These are phyloP conservation scores for Parnassius smintheus DNA, from an alignment of 2,888 invertebrate species.

Conservation along the genomic window DNA sequence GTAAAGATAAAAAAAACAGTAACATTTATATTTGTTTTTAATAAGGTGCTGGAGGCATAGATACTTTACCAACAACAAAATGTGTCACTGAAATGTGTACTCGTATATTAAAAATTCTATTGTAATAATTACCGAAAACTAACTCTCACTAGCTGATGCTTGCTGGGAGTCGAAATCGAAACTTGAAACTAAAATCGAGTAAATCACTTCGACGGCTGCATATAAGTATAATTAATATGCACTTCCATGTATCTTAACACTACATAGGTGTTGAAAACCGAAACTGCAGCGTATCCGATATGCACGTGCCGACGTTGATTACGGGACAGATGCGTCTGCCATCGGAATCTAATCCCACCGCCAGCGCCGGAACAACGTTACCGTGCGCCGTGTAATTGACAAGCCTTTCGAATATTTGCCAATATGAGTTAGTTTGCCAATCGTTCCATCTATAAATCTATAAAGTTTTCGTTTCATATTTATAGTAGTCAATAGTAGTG, in stretches of 20 bases:
- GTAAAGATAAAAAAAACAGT: too few species aligned
- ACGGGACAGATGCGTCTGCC: slow-evolving; percentile 61
- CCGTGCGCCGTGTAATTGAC: slow-evolving; percentile 51
- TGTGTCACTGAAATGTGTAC: too few species aligned
- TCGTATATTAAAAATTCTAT: too few species aligned
- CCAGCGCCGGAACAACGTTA: slow-evolving; percentile 48
- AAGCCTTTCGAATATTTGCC: slow-evolving; percentile 48
- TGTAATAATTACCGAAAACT: too few species aligned
- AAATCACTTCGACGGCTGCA: too few species aligned
- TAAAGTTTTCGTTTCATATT: slow-evolving; percentile 5
- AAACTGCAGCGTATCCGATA: slow-evolving; percentile 39
- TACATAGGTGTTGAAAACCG: slow-evolving; percentile 48
- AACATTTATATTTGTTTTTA: too few species aligned
- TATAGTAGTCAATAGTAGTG: slow-evolving; percentile 13
- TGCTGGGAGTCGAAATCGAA: too few species aligned
- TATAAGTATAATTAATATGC: too few species aligned
- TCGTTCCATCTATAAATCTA: slow-evolving; percentile 20
- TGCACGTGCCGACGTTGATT: slow-evolving; percentile 60
- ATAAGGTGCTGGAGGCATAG: too few species aligned
- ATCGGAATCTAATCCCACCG: slow-evolving; percentile 66
- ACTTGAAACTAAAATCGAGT: too few species aligned
- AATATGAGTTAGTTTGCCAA: slow-evolving; percentile 20
- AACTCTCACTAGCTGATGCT: too few species aligned
- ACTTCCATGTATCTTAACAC: slow-evolving; percentile 9
- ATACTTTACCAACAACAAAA: too few species aligned